Evolutionary conservation across 2,888 invertebrate species (phyloP).

Genomic region (Lasioglossum leucozonium): DNA sequence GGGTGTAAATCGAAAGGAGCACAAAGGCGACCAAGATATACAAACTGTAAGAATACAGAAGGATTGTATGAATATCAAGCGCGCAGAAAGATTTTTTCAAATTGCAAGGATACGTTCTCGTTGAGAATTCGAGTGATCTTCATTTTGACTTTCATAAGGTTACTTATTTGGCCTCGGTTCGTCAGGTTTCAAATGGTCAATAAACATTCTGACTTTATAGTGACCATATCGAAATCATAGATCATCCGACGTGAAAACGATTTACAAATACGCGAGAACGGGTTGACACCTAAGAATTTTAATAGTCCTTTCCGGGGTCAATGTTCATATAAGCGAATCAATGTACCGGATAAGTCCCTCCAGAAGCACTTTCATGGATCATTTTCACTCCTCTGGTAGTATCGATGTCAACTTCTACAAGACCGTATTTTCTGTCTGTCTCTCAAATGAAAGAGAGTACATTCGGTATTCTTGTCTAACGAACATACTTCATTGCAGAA

Average conservation of each 20-base stretch:
- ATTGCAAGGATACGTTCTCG: too few species aligned
- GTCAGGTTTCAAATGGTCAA: neutral
- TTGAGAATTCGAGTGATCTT: too few species aligned
- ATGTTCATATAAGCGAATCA: neutral
- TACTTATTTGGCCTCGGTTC: too few species aligned
- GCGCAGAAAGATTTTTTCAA: too few species aligned
- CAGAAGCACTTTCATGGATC: neutral
- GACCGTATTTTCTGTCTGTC: neutral
- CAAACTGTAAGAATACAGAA: neutral
- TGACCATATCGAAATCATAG: too few species aligned
- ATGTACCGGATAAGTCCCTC: neutral
- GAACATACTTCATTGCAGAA: neutral
- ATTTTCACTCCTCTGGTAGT: neutral
- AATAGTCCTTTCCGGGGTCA: too few species aligned
- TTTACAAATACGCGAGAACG: neutral
- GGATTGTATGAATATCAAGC: neutral
- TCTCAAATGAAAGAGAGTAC: neutral
- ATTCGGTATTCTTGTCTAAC: neutral
- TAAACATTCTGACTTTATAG: too few species aligned
- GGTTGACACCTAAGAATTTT: neutral
- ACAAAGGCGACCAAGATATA: neutral
- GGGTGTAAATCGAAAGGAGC: neutral
- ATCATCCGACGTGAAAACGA: neutral
- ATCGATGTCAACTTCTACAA: neutral
- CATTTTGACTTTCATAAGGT: too few species aligned